Base-by-base conservation (phyloP, 2,797 vertebrate species). In the Poecilia wingei region DNA sequence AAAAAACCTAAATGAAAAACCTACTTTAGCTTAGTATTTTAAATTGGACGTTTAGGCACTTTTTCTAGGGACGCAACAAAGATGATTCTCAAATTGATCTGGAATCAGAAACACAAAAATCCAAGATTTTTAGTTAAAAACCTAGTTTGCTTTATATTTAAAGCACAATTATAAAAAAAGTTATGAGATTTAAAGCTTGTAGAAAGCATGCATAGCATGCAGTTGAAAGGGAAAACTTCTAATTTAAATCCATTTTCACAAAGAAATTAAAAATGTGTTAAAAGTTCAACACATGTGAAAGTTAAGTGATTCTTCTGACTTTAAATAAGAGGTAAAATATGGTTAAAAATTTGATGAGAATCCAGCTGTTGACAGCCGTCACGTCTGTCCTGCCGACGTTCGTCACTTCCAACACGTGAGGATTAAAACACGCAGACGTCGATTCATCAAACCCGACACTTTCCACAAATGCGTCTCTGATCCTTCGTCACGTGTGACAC, bases 351-450 rank as follows among this genome's bases (percentile, higher is more conserved):
- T 22, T 8, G 8, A 10, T 22, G 16, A 22, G 33, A 66, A 33
- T 61, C 13, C 57, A 61, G 57, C 5, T 0, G 14, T 18, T 33
- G 8, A 61, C 31, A 39, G 39, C 68, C 33, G 69, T 76, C n/a
- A 43, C 46, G 0, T 68, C n/a, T 18, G 16, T 2, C 75, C 41
- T n/a, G 12, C 57, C 9, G 6, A n/a, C 31, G 72, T 74, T 49
- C 16, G 36, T 16, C 61, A 75, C 74, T 22, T 75, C 25, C 13
- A 31, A 3, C 57, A 66, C 47, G 18, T 69, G 43, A 69, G 70
- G 79, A 79, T 84, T 76, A 68, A 76, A 28, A 81, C 22, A 2
- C 3, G n/a, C 1, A 5, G 20, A 31, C 20, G 53, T 49, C 20
- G 49, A 77, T 71, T 51, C 66, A 31, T 53, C 57, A n/a, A 5